Evolutionary conservation across 1,140 invertebrate genomes (phyloP), one percentile per base, ranked within the genome.

Genomic region (Drosophila sucinea): DNA sequence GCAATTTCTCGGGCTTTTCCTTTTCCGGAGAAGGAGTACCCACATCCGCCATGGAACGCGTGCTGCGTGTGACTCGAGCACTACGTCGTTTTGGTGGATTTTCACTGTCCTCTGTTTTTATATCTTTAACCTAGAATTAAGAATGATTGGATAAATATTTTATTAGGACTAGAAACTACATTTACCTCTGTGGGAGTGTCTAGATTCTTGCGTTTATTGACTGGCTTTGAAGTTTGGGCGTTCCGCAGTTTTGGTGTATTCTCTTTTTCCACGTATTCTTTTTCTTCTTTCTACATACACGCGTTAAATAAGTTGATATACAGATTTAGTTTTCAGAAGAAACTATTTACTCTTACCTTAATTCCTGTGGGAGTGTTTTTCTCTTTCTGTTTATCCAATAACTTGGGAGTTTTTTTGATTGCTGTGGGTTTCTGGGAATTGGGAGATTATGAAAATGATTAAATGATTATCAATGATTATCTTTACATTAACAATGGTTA

Each of bases 71-170:
- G 5, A 73, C 4, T 0, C 90, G 72, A 8, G 68, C 38, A 54
- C 90, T 91, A 3, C 90, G 68, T n/a, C 90, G 79, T 38, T 91
- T 91, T 1, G 90, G 82, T 1, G 90, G 90, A 55, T 91, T 91
- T 10, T 91, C 90, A 1, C 33, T 57, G 5, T 84, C 80, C 0
- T 27, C 41, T 1, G 60, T 57, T 29, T 71, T 54, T 23, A 80
- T 83, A 1, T 83, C 67, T 8, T 68, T 70, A 2, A 35, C 60
- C 84, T 87, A 27, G 1, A 60, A 17, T 10, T 1, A 5, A 60
- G 3, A 35, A 10, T 5, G 2, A 25, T 35, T 3, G 23, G 11
- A 4, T 27, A 1, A 54, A 23, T 11, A 3, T 17, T 35, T 17
- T 2, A 25, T 7, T 29, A 6, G 3, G 10, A 38, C 10, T 38